phyloP scores from a whole-genome alignment of 2,797 vertebrate species.

The Sebastes glaucus region DNA sequence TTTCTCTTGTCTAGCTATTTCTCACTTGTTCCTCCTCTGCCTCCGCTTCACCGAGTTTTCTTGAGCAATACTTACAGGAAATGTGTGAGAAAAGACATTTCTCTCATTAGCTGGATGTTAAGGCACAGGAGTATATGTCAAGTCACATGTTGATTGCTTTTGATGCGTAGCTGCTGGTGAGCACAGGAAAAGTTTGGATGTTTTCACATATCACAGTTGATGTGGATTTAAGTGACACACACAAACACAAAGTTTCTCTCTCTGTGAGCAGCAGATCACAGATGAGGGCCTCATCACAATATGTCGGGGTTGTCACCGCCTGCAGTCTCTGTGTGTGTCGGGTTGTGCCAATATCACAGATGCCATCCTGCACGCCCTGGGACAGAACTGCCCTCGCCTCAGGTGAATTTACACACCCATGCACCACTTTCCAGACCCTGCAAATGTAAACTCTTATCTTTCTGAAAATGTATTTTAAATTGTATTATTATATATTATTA shows the following conservation, averaged over 20 bases:
- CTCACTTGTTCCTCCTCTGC: neutral
- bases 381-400: constrained; percentile 96
- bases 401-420: constrained; percentile 79
- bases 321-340: constrained; percentile 96
- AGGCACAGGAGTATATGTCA: neutral
- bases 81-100: neutral
- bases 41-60: neutral
- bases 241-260: constrained; percentile 9
- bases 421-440: neutral
- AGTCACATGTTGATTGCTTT: neutral
- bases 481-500: too few species aligned
- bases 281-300: constrained; percentile 98
- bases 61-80: neutral
- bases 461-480: neutral
- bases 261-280: constrained; percentile 92
- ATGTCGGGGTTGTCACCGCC: constrained; percentile 95
- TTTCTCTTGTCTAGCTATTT: neutral
- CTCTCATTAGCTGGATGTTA: neutral
- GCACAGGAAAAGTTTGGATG: neutral
- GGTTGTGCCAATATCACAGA: constrained; percentile 98
- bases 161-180: neutral
- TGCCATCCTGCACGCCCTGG: constrained; percentile 94
- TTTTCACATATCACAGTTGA: constrained; percentile 10
- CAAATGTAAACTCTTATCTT: neutral
- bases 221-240: neutral